Evolutionary conservation across 37 sponge, comb jelly and placozoan species (phyloP).

Genomic region (Cliona cf. orientalis): DNA sequence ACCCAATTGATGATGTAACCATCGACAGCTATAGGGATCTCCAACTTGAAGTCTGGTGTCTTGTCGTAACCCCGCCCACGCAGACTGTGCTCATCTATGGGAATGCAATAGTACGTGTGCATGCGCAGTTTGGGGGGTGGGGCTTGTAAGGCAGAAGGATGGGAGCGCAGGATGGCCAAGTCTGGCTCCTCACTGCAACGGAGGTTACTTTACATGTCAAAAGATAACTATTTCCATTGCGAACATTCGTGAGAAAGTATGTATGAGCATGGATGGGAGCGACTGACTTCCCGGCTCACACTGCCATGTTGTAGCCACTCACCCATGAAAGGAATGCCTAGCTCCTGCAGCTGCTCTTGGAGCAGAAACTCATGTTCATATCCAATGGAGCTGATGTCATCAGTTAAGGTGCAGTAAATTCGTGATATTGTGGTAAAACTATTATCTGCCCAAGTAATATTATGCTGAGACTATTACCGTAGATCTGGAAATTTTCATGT

Average conservation of each 20-base stretch:
- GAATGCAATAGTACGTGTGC: neutral
- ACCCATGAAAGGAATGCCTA: conserved; percentile 65
- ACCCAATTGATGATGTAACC: conserved; percentile 82
- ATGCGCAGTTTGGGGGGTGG: neutral
- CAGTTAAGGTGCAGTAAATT: too few relatives aligned
- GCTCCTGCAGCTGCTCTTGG: conserved; percentile 51
- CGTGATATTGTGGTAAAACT: too few relatives aligned
- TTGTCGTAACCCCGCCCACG: conserved; percentile 83
- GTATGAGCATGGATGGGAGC: too few relatives aligned
- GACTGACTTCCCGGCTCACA: too few relatives aligned
- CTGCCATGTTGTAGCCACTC: neutral
- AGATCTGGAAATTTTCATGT: too few relatives aligned
- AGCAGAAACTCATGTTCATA: conserved; percentile 77
- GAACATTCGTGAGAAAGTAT: too few relatives aligned
- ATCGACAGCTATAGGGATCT: conserved; percentile 75
- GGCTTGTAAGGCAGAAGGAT: too few relatives aligned
- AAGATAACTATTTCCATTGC: too few relatives aligned
- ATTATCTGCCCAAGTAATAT: too few relatives aligned
- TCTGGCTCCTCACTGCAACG: neutral
- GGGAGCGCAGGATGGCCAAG: too few relatives aligned
- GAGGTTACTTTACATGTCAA: too few relatives aligned
- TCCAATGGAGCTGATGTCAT: conserved; percentile 71
- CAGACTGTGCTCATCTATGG: conserved; percentile 67
- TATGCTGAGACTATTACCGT: too few relatives aligned
- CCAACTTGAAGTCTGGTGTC: conserved; percentile 89